Percentiles rank a stretch among this genome's conserved stretches.
Conservation (phyloP, 2,888 invertebrate genomes). For the Cyclophora punctaria region DNA sequence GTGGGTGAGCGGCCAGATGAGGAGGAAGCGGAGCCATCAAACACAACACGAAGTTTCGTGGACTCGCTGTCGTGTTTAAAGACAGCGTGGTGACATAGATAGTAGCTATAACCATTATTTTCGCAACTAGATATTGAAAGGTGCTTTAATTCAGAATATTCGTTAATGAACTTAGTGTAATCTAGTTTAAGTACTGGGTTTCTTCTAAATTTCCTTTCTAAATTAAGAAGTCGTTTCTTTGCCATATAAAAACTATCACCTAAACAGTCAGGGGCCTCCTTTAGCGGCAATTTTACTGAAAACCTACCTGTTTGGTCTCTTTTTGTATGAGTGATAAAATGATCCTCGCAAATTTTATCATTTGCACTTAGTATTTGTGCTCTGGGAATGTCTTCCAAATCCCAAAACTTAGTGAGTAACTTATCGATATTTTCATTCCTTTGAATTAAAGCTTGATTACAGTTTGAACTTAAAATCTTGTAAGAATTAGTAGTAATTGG, state of each 20-base stretch:
- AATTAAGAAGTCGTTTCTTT: slow-evolving; percentile 13
- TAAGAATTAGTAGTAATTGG: slow-evolving; percentile 4
- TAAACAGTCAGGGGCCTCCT: slow-evolving; percentile 1
- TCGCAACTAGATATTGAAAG: slow-evolving; percentile 2
- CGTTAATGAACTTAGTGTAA: slow-evolving; percentile 16
- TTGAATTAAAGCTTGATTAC: slow-evolving; percentile 5
- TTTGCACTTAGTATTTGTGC: slow-evolving; percentile 3
- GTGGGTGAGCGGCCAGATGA: slow-evolving; percentile 16
- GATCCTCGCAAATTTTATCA: slow-evolving; percentile 16
- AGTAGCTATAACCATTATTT: slow-evolving; percentile 16
- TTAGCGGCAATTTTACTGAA: slow-evolving; percentile 7
- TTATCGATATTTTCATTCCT: slow-evolving; percentile 4
- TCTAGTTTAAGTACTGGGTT: slow-evolving; percentile 8
- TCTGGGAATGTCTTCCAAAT: slow-evolving; percentile 18
- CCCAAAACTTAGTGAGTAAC: slow-evolving; percentile 16
- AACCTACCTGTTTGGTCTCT: slow-evolving; percentile 12
- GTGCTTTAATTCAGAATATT: slow-evolving; percentile 17
- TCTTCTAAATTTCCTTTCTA: slow-evolving; percentile 15
- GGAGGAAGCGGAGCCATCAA: slow-evolving; percentile 17
- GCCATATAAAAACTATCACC: slow-evolving; percentile 18
- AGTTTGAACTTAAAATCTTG: not conserved
- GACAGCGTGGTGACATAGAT: slow-evolving; percentile 39
- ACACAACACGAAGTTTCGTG: slow-evolving; percentile 19
- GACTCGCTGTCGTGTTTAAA: slow-evolving; percentile 22
- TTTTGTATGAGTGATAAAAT: slow-evolving; percentile 13